These are phyloP conservation scores for Myodes glareolus DNA, from an alignment of 2,113 vertebrate species.

Conservation along the genomic window DNA sequence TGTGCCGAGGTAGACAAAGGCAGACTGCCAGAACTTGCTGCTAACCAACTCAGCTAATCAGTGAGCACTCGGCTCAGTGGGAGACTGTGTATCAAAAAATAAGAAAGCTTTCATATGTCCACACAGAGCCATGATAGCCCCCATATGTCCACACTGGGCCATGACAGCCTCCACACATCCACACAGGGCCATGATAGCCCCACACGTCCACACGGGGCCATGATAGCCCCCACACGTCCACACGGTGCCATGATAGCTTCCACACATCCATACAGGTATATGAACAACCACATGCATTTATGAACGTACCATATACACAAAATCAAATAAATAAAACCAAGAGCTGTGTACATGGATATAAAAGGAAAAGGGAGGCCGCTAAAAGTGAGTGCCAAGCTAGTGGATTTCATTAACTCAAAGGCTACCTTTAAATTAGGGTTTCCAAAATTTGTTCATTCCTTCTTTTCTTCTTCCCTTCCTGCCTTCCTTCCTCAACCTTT, in stretches of 20 bases:
- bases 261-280: not conserved
- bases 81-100: not conserved
- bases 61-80: not conserved
- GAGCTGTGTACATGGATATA: not conserved
- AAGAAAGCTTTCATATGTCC: fast-evolving
- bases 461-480: not conserved
- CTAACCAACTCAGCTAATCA: not conserved
- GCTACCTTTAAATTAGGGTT: not conserved
- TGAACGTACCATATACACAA: not conserved
- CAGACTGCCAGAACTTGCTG: not conserved
- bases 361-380: not conserved
- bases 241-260: not conserved
- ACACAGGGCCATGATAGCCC: not conserved
- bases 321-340: not conserved
- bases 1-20: not conserved
- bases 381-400: not conserved
- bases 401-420: conserved; percentile 21
- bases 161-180: fast-evolving
- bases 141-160: not conserved
- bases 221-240: fast-evolving
- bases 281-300: no score
- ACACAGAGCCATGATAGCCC: not conserved
- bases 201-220: not conserved
- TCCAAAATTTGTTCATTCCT: not conserved
- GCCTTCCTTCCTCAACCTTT: not conserved